A percentile compares a stretch with the other conserved stretches of the same genome.
Evolutionary conservation across 2,797 vertebrate genomes (phyloP).

Genomic region (Psittacula derbiana): DNA sequence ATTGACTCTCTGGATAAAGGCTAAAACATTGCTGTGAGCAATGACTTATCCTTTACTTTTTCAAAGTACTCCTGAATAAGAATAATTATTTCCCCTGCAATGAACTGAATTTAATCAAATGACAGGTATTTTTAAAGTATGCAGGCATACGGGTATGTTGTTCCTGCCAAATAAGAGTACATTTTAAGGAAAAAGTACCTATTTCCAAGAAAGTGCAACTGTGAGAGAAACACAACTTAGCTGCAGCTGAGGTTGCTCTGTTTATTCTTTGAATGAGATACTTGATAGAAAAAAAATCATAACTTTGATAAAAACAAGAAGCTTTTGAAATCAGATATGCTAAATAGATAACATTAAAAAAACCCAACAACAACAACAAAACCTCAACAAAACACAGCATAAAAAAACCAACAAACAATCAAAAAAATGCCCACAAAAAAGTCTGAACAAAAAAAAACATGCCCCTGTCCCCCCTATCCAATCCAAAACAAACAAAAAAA

Average conservation of each 20-base stretch:
- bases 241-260: background rate
- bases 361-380: rapidly evolving
- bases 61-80: background rate
- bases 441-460: background rate
- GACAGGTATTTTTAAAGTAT: background rate
- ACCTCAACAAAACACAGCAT: background rate
- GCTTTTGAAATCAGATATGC: background rate
- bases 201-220: background rate
- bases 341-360: background rate
- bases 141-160: background rate
- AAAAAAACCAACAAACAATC: background rate
- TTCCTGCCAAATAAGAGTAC: background rate
- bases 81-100: background rate
- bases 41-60: background rate
- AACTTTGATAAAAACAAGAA: background rate
- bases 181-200: background rate
- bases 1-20: background rate
- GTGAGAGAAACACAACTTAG: background rate
- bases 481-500: background rate
- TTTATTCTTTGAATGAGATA: background rate
- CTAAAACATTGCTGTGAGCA: background rate
- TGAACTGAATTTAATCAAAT: background rate
- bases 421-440: background rate
- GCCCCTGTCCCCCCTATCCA: rapidly evolving
- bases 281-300: background rate